Evolutionary conservation across 1,140 invertebrate genomes (phyloP).

Genomic region (Ostrea denselamellosa): DNA sequence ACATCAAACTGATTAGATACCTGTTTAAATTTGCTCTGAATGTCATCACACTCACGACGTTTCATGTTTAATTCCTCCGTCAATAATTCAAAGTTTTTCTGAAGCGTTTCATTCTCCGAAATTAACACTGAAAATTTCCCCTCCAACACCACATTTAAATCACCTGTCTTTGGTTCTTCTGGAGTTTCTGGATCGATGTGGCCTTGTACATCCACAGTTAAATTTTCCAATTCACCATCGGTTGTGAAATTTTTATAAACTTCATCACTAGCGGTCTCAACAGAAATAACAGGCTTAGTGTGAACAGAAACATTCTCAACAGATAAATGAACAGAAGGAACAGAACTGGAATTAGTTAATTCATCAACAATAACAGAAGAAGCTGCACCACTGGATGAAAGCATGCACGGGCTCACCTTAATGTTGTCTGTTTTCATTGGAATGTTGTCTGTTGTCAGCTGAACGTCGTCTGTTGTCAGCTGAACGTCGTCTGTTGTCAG

Average conservation of each 20-base stretch:
- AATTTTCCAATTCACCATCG: neutral
- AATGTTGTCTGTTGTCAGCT: no score
- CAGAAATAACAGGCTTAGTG: neutral
- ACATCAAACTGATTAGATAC: conserved; percentile 19
- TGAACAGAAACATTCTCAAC: conserved; percentile 35
- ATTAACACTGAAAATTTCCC: neutral
- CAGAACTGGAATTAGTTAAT: conserved; percentile 22
- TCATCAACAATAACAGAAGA: conserved; percentile 21
- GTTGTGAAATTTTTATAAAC: neutral
- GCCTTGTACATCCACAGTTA: neutral
- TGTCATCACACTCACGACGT: neutral
- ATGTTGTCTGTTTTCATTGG: neutral
- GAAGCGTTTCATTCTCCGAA: neutral
- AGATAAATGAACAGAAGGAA: neutral
- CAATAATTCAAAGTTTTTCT: neutral
- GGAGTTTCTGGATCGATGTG: neutral
- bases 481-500: neutral
- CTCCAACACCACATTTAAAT: neutral
- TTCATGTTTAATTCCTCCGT: neutral
- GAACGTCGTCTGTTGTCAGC: no score
- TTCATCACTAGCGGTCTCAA: neutral
- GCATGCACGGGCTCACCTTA: conserved; percentile 35
- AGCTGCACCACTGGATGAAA: conserved; percentile 15
- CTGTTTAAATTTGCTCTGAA: neutral
- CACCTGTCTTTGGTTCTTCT: neutral